Base-by-base conservation (phyloP, 2,888 invertebrate genomes). In the Zaprionus bogoriensis region DNA sequence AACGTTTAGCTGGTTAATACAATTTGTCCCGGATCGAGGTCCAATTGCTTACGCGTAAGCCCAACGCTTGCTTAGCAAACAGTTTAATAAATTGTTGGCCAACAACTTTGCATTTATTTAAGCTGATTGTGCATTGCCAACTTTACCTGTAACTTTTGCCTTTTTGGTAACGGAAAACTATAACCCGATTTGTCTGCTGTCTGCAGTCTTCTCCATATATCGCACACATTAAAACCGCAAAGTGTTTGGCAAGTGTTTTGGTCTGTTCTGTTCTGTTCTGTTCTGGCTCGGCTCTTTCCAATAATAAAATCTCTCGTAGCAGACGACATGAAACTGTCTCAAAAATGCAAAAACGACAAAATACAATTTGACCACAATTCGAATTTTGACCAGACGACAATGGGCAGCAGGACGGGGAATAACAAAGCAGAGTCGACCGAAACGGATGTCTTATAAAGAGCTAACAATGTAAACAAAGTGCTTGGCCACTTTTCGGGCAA, bases 301-400 rank as follows among this genome's bases (percentile, higher is more conserved):
- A 67, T 60, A 59, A 58, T 14, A 32, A 32, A n/a, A n/a, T n/a
- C n/a, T n/a, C n/a, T n/a, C 32, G 41, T 42, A 50, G 27, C 19
- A 50, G 41, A 46, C 9, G 19, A 12, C 9, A 65, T 38, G 44
- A 42, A 53, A 58, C 59, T 69, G 66, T 39, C 51, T 59, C 45
- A 71, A 67, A 74, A 74, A 74, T 67, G 54, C 62, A 60, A 51
- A 68, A 58, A 60, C 67, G 51, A 59, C 65, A 57, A 66, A 57
- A 77, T 65, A 68, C 65, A 65, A 58, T 67, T 71, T 74, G 65
- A 80, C 80, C 80, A 81, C 80, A 84, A 76, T 76, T 66, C 68
- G 64, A 76, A 71, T 74, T 83, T 64, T 76, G 84, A 64, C 58
- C 63, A 28, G 25, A 20, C 10, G 22, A 22, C 36, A 14, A 20